Evolutionary conservation across 2,888 invertebrate species (phyloP).

Genomic region (Arctia plantaginis): DNA sequence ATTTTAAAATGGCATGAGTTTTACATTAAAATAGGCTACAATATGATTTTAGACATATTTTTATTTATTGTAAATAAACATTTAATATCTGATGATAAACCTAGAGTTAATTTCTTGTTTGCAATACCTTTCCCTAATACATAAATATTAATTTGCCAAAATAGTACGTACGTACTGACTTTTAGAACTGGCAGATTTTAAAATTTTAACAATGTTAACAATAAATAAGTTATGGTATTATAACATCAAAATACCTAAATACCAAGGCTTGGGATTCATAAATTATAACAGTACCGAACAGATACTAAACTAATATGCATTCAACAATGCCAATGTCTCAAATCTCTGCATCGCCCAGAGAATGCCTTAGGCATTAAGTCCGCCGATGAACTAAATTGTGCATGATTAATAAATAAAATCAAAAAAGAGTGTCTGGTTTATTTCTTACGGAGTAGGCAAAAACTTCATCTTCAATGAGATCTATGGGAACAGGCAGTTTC

Average conservation of each 20-base stretch:
- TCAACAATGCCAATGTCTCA: too few species aligned
- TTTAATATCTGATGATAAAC: background rate
- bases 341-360: too few species aligned
- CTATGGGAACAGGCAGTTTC: too few species aligned
- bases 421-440: too few species aligned
- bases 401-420: too few species aligned
- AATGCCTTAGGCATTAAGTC: too few species aligned
- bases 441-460: too few species aligned
- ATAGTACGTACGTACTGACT: slow-evolving; percentile 7
- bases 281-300: background rate
- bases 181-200: background rate
- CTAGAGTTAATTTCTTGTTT: background rate
- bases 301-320: too few species aligned
- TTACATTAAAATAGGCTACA: slow-evolving; percentile 10
- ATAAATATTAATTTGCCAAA: slow-evolving; percentile 20
- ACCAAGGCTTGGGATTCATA: background rate
- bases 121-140: background rate
- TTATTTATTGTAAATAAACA: slow-evolving; percentile 6
- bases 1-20: background rate
- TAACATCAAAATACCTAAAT: background rate
- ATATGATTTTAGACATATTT: slow-evolving; percentile 11
- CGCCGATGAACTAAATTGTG: too few species aligned
- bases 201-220: background rate
- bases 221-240: background rate
- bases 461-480: too few species aligned